Percentiles rank a stretch among this genome's conserved stretches.
phyloP scores from a whole-genome alignment of 2,888 invertebrate species.

The Polydrusus pterygomalis region DNA sequence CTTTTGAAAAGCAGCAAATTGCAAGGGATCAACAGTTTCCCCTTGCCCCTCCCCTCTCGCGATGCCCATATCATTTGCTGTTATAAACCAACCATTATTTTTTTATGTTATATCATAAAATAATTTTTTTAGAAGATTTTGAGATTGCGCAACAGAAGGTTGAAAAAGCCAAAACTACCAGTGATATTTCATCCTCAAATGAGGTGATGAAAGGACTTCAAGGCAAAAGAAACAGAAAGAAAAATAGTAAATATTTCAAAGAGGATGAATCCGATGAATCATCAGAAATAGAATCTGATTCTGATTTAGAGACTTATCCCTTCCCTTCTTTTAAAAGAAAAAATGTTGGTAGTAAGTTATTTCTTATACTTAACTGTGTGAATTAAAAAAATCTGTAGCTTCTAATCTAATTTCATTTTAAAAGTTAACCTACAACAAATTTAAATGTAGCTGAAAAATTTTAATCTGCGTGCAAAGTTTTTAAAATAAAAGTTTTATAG shows the following conservation, averaged over 20 bases:
- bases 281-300: not conserved
- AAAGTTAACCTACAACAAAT: not conserved
- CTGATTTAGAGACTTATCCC: not conserved
- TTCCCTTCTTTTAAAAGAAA: slow-evolving; percentile 2
- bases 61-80: not conserved
- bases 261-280: slow-evolving; percentile 12
- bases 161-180: slow-evolving; percentile 7
- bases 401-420: not conserved
- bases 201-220: not conserved
- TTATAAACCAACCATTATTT: slow-evolving; percentile 1
- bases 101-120: slow-evolving; percentile 9
- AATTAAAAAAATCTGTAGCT: not conserved
- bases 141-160: slow-evolving; percentile 11
- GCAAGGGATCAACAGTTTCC: not conserved
- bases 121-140: slow-evolving; percentile 8
- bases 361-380: not conserved
- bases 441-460: too few relatives aligned
- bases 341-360: not conserved
- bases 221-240: not conserved
- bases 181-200: slow-evolving; percentile 11
- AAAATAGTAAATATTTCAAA: slow-evolving; percentile 2
- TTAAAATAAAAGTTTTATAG: too few relatives aligned
- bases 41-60: too few relatives aligned
- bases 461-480: too few relatives aligned
- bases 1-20: too few relatives aligned